Evolutionary conservation across 2,113 vertebrate genomes (phyloP).

Genomic region (Pedetes capensis): DNA sequence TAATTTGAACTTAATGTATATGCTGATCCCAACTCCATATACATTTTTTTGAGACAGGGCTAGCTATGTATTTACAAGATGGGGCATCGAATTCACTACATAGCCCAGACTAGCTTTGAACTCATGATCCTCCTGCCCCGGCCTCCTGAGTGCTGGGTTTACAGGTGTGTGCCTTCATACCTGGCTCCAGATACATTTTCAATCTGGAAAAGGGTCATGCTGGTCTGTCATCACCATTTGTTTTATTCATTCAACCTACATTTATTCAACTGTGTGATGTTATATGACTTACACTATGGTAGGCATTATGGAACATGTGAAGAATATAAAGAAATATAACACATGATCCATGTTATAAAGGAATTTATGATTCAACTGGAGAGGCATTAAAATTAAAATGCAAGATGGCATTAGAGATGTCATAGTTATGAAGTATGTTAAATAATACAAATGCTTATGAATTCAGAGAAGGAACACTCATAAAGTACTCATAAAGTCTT

Average conservation of each 20-base stretch:
- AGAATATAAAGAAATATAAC: neutral
- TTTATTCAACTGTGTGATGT: neutral
- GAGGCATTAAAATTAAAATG: neutral
- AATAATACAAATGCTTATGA: neutral
- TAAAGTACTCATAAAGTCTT: neutral
- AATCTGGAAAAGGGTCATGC: neutral
- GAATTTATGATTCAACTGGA: neutral
- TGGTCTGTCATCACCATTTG: neutral
- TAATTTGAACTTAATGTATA: neutral
- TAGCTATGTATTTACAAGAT: no score
- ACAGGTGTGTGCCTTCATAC: neutral
- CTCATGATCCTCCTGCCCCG: neutral
- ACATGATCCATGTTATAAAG: neutral
- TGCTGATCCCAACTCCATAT: neutral
- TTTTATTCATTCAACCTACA: neutral
- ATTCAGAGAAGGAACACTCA: neutral
- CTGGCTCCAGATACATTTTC: neutral
- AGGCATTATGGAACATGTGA: neutral
- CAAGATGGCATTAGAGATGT: neutral
- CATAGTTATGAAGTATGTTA: neutral
- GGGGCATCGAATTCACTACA: no score
- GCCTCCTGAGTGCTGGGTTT: neutral
- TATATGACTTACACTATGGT: neutral
- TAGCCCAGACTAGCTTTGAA: no score
- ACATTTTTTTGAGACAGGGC: no score